Conservation (phyloP, 2,888 invertebrate genomes). For the Cyrtodaria siliqua region DNA sequence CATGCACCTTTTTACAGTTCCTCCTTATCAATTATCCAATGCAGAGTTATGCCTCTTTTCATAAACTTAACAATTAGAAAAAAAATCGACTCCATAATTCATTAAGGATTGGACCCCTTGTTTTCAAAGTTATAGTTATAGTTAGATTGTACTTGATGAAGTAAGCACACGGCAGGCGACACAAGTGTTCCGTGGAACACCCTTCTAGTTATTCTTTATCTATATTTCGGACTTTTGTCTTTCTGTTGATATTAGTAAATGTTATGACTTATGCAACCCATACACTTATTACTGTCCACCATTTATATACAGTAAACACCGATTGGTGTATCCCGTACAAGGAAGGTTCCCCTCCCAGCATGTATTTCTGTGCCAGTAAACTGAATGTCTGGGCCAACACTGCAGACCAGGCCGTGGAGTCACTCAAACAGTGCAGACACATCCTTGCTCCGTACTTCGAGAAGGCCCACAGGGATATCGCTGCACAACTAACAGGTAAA, state of each 20-base stretch:
- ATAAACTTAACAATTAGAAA: too few relatives aligned
- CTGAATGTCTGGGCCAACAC: slow-evolving; percentile 82
- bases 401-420: slow-evolving; percentile 82
- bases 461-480: slow-evolving; percentile 80
- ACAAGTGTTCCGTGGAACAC: too few relatives aligned
- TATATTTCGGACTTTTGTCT: background rate
- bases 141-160: too few relatives aligned
- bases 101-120: too few relatives aligned
- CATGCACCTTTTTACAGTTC: too few relatives aligned
- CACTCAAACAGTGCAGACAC: slow-evolving; percentile 72
- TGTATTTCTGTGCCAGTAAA: slow-evolving; percentile 83
- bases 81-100: too few relatives aligned
- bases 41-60: too few relatives aligned
- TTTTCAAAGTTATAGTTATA: too few relatives aligned
- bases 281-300: background rate
- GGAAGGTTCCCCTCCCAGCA: slow-evolving; percentile 74
- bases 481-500: slow-evolving; percentile 82
- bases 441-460: slow-evolving; percentile 80
- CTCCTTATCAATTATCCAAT: too few relatives aligned
- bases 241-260: background rate
- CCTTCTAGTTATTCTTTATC: background rate
- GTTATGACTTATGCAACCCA: background rate
- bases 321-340: slow-evolving; percentile 80
- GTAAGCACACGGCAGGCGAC: too few relatives aligned
- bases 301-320: slow-evolving; percentile 78